Percentiles rank a stretch among this genome's conserved stretches.
Conservation (phyloP, 2,113 vertebrate genomes). For the Passerina amoena region DNA sequence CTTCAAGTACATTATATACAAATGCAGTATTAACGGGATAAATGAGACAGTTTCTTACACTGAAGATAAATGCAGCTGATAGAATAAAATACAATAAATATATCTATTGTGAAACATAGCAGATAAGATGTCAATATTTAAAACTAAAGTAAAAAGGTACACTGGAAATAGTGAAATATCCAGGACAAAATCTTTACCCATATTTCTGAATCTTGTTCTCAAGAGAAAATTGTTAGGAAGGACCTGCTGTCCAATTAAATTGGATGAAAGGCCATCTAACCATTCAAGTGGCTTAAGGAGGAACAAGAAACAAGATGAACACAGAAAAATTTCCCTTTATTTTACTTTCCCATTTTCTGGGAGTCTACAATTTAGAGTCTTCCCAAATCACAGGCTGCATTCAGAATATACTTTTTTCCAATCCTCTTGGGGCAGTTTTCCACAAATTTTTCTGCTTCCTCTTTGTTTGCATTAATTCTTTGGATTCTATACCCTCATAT, state of each 20-base stretch:
- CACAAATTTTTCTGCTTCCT: background rate
- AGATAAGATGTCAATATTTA: background rate
- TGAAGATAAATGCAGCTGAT: background rate
- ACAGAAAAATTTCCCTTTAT: background rate
- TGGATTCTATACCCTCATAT: background rate
- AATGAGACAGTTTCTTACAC: background rate
- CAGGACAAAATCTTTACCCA: background rate
- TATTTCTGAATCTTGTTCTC: background rate
- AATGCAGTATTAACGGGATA: background rate
- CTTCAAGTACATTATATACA: background rate
- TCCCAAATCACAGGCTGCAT: background rate
- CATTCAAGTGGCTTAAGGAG: background rate
- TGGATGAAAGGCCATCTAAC: background rate
- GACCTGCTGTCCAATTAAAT: background rate
- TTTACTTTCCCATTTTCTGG: background rate
- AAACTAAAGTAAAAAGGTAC: background rate
- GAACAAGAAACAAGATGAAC: background rate
- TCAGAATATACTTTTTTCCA: background rate
- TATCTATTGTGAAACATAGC: background rate
- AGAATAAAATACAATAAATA: background rate
- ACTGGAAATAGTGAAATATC: background rate
- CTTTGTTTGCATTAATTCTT: background rate
- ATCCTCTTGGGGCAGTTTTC: background rate
- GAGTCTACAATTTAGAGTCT: background rate
- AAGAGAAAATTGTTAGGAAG: background rate